Conservation (phyloP, 2,888 invertebrate genomes). For the Nephrotoma guestfalica region DNA sequence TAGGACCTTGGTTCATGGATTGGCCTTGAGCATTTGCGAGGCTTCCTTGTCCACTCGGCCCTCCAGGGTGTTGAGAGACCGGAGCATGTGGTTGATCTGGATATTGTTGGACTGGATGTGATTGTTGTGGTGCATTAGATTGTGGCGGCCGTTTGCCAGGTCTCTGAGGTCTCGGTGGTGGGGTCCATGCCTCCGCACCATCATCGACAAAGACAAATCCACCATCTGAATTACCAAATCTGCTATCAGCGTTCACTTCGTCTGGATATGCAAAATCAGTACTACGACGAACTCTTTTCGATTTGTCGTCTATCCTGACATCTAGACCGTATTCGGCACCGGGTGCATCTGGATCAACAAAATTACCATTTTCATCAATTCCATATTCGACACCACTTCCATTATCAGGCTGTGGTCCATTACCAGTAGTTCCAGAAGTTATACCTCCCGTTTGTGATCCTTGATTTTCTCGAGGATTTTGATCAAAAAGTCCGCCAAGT, state of each 20-base stretch:
- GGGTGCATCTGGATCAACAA: neutral
- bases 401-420: neutral
- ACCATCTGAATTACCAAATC: neutral
- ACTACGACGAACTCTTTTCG: neutral
- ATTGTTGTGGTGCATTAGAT: neutral
- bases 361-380: neutral
- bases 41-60: neutral
- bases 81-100: neutral
- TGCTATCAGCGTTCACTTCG: neutral
- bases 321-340: neutral
- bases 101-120: neutral
- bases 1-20: neutral
- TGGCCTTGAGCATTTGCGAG: neutral
- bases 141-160: neutral
- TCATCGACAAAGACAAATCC: neutral
- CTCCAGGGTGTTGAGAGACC: neutral
- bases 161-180: neutral
- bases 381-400: neutral
- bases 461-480: neutral
- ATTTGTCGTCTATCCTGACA: neutral
- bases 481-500: neutral
- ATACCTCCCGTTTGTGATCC: neutral
- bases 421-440: neutral
- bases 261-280: neutral
- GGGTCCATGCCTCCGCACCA: neutral